These are phyloP conservation scores for Rhinopithecus roxellana DNA, from an alignment of 2,113 vertebrate genomes.

Conservation along the genomic window DNA sequence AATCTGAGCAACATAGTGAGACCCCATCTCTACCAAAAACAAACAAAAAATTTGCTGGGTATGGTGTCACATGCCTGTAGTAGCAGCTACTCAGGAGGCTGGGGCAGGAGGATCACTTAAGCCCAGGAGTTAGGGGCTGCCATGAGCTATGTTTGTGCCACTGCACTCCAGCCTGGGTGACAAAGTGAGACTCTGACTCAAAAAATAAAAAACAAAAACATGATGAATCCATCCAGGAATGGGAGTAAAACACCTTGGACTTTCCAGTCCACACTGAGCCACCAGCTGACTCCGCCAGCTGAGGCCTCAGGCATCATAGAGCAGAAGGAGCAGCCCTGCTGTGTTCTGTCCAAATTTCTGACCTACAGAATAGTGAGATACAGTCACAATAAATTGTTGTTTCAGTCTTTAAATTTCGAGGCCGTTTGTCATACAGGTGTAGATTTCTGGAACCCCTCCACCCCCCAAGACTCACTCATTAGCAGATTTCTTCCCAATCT, in stretches of 20 bases:
- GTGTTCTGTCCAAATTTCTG: not conserved
- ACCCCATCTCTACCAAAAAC: too few relatives aligned
- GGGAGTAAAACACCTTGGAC: not conserved
- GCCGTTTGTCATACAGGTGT: not conserved
- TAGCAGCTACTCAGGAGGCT: too few relatives aligned
- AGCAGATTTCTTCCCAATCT: not conserved
- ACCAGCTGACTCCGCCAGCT: not conserved
- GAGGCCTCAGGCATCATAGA: not conserved
- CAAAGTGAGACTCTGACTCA: too few relatives aligned
- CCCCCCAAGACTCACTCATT: not conserved
- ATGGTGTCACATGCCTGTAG: too few relatives aligned
- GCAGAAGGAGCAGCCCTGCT: not conserved
- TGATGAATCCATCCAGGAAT: not conserved
- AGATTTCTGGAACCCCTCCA: not conserved
- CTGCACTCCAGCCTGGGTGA: too few relatives aligned
- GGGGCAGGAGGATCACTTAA: too few relatives aligned
- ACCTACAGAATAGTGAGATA: not conserved
- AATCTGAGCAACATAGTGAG: too few relatives aligned
- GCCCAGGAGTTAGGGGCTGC: too few relatives aligned
- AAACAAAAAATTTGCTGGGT: too few relatives aligned
- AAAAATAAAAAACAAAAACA: not conserved
- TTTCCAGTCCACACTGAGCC: not conserved
- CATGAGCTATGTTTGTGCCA: too few relatives aligned
- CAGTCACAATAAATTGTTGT: not conserved
- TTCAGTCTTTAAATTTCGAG: not conserved